Percentiles rank a stretch among this genome's conserved stretches.
Conservation (phyloP, 2,113 vertebrate genomes). For the Okapia johnstoni region DNA sequence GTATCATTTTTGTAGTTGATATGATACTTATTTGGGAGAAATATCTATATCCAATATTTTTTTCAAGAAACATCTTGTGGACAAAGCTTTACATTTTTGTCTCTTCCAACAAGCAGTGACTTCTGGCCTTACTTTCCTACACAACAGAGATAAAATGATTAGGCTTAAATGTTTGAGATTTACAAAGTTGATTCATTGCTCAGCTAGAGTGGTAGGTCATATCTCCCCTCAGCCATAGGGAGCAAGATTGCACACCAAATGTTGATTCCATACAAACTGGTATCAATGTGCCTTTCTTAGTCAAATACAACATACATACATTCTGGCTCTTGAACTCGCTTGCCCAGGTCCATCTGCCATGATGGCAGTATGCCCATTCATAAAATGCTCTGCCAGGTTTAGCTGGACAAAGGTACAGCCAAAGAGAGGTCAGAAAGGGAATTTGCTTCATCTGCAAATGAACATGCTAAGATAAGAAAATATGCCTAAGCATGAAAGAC, state of each 20-base stretch:
- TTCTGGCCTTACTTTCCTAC: neutral
- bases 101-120: neutral
- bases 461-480: neutral
- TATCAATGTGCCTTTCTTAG: neutral
- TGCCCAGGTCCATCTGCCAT: constrained; percentile 38
- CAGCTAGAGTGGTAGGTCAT: neutral
- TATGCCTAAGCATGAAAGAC: neutral
- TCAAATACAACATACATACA: neutral
- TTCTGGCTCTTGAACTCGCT: constrained; percentile 19
- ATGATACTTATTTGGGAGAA: neutral
- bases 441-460: neutral
- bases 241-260: neutral
- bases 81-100: neutral
- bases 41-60: neutral
- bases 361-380: constrained; percentile 27
- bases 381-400: neutral
- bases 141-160: neutral
- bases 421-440: neutral
- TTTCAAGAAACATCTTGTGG: neutral
- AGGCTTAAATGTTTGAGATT: neutral
- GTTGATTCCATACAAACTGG: neutral
- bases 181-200: neutral
- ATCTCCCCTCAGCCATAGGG: neutral
- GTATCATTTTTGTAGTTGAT: neutral
- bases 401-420: neutral